Evolutionary conservation across 2,888 invertebrate species (phyloP), one percentile per base, ranked within the genome.

Genomic region (Germaria angustata): DNA sequence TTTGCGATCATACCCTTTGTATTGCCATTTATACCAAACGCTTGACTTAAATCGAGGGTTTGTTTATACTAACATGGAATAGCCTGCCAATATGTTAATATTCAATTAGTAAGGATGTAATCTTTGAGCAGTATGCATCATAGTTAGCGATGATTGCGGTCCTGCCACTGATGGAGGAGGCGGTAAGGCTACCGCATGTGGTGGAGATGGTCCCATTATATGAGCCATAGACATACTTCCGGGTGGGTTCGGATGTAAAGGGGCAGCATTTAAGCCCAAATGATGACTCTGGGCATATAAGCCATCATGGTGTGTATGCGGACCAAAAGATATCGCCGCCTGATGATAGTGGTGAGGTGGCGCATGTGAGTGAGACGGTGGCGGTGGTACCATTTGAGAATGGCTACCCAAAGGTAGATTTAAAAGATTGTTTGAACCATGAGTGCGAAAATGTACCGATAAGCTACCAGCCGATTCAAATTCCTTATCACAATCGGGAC

Each of bases 401-500:
- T 86, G 82, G 7, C 66, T 68, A 1, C 83, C 83, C 39, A 90
- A 77, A 0, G 90, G 89, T 13, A 89, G 81, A 59, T 86, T 87
- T 1, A 90, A 81, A 8, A 89, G 78, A 81, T 86, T 87, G 79
- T 86, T 88, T 41, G 86, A 88, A 0, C 88, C 89, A 81, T 91
- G 91, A 2, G 89, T 89, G 11, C 91, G 91, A 71, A 91, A 91
- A 84, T 91, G 91, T 1, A 89, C 82, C 57, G 89, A 90, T 11
- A 91, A 86, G 72, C 88, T 89, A 32, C 89, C 87, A 0, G 91
- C 89, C 2, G 91, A 88, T 34, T 90, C 87, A 71, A 90, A 91
- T 6, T 90, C 90, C 69, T 91, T 90, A 84, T 90, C 89, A 84
- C 91, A 91, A 61, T 91, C 91, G 0, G 91, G 90, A 80, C 91